Evolutionary conservation across 2,113 vertebrate genomes (phyloP).

Genomic region (Cephalopterus ornatus): DNA sequence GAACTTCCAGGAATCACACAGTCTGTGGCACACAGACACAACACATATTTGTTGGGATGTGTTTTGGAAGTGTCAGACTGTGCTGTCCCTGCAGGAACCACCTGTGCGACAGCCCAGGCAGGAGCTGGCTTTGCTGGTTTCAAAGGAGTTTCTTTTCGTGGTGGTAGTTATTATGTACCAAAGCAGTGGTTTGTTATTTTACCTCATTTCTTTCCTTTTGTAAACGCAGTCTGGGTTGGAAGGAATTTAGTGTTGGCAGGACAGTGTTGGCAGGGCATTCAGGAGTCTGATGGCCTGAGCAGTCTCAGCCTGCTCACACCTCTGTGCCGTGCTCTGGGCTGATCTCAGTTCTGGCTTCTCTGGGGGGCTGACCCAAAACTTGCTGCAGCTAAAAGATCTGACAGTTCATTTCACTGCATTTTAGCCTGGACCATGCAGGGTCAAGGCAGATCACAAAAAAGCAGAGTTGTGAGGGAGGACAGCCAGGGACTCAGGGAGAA

Average conservation of each 20-base stretch:
- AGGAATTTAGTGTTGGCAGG: neutral
- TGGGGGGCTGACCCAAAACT: neutral
- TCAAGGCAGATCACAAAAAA: neutral
- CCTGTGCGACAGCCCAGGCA: neutral
- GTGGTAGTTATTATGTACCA: neutral
- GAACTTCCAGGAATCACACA: neutral
- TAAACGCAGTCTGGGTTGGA: neutral
- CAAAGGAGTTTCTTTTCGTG: neutral
- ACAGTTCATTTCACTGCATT: neutral
- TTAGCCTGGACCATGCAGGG: neutral
- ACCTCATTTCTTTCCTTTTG: neutral
- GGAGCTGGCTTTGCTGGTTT: neutral
- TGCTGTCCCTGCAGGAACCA: neutral
- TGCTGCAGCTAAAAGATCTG: neutral
- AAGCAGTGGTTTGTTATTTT: neutral
- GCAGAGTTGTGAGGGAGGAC: neutral
- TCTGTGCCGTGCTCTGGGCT: neutral
- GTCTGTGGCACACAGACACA: rapidly evolving
- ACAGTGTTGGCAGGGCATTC: neutral
- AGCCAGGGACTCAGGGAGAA: neutral
- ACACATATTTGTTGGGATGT: rapidly evolving
- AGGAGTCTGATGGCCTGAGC: neutral
- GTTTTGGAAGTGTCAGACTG: neutral
- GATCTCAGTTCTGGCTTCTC: neutral
- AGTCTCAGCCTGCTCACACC: neutral